phyloP scores from a whole-genome alignment of 1,140 invertebrate species.

The Hycleus phaleratus region DNA sequence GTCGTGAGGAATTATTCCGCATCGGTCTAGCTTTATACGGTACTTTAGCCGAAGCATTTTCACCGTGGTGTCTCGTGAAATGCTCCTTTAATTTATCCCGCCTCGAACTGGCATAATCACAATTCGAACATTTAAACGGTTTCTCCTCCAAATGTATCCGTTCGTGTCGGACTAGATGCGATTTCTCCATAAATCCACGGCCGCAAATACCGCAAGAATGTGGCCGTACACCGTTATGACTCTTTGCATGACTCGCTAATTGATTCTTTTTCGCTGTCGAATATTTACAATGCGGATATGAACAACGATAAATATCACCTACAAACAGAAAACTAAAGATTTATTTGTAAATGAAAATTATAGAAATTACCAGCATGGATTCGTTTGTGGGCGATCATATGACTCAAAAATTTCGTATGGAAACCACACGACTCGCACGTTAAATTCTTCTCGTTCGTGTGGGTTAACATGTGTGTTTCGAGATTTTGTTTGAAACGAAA shows the following conservation, averaged over 20 bases:
- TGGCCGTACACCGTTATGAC: conserved; percentile 54
- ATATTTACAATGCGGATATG: conserved; percentile 55
- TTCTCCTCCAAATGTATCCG: conserved; percentile 56
- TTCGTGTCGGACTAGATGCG: conserved; percentile 57
- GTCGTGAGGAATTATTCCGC: conserved; percentile 29
- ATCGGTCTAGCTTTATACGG: conserved; percentile 46
- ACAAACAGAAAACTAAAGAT: conserved; percentile 13
- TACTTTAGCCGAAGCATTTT: conserved; percentile 46
- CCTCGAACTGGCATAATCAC: conserved; percentile 57
- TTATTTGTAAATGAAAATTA: neutral
- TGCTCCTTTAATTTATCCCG: conserved; percentile 64
- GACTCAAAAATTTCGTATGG: conserved; percentile 58
- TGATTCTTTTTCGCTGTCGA: conserved; percentile 60
- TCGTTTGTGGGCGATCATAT: conserved; percentile 57
- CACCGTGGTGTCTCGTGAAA: conserved; percentile 53
- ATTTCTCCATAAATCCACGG: conserved; percentile 59
- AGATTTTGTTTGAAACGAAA: conserved; percentile 44
- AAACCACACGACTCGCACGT: conserved; percentile 58
- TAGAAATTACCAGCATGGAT: conserved; percentile 50
- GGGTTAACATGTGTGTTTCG: conserved; percentile 51
- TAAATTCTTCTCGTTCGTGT: conserved; percentile 48
- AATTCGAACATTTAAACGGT: conserved; percentile 52
- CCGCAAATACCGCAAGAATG: conserved; percentile 55
- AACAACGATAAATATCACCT: conserved; percentile 48
- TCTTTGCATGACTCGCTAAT: conserved; percentile 55